A percentile compares a stretch with the other conserved stretches of the same genome.
Conservation (phyloP, 2,888 invertebrate genomes). For the Rotaria magnacalcarata region DNA sequence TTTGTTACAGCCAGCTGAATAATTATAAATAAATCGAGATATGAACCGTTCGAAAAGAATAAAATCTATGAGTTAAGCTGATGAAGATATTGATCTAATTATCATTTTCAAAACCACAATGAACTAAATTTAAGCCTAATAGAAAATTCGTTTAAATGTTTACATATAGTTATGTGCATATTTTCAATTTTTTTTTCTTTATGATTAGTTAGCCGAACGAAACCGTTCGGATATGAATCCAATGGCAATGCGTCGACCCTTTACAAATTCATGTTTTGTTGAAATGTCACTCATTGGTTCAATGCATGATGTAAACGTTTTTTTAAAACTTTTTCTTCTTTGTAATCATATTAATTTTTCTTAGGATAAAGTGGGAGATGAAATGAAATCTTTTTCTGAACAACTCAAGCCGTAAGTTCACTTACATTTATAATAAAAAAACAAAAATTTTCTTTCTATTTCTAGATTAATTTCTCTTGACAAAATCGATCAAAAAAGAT, state of each 20-base stretch:
- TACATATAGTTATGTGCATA: no score
- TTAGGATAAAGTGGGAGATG: conserved; percentile 85
- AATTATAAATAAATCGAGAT: no score
- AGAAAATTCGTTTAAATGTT: no score
- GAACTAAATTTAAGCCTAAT: no score
- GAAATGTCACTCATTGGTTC: conserved; percentile 47
- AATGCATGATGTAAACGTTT: conserved; percentile 45
- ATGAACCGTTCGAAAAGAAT: no score
- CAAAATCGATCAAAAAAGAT: conserved; percentile 74
- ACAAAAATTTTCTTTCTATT: conserved; percentile 44
- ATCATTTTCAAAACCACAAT: no score
- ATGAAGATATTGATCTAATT: no score
- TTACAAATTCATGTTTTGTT: conserved; percentile 6
- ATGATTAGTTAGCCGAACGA: conserved; percentile 87
- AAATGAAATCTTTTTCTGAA: conserved; percentile 88
- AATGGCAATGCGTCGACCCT: conserved; percentile 53
- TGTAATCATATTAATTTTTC: background rate
- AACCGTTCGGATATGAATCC: conserved; percentile 69
- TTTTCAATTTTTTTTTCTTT: conserved; percentile 5
- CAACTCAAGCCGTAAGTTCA: conserved; percentile 72
- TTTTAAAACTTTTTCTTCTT: background rate
- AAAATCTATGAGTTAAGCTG: no score
- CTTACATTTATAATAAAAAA: no score
- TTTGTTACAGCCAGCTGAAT: no score
- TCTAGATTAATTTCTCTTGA: conserved; percentile 74